These are phyloP conservation scores for Danionella dracula DNA, from an alignment of 2,797 vertebrate species.

Conservation along the genomic window DNA sequence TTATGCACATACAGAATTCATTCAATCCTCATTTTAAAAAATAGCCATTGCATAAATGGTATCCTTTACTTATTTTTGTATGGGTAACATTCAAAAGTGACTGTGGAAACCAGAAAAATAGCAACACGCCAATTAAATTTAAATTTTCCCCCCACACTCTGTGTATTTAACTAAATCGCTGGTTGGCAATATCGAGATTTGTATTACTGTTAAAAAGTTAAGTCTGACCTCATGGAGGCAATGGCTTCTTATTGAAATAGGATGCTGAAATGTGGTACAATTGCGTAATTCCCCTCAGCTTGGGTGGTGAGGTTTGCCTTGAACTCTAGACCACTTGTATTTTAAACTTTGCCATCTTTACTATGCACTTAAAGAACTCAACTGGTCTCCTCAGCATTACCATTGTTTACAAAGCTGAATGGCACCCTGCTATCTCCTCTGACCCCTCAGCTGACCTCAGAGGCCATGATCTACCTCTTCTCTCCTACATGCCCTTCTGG, in stretches of 20 bases:
- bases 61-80: too few relatives aligned
- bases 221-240: neutral
- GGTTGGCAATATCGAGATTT: neutral
- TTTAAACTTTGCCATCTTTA: neutral
- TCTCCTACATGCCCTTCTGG: neutral
- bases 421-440: constrained; percentile 5
- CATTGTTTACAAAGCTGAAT: neutral
- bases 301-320: neutral
- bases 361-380: neutral
- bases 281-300: neutral
- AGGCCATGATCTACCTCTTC: neutral
- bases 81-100: too few relatives aligned
- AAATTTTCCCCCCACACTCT: neutral
- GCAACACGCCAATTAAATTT: neutral
- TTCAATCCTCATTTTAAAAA: too few relatives aligned
- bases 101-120: neutral
- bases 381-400: neutral
- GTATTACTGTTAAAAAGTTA: neutral
- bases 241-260: neutral
- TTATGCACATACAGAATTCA: too few relatives aligned
- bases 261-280: neutral
- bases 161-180: neutral
- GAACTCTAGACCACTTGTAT: neutral
- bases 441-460: constrained; percentile 1
- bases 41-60: too few relatives aligned